These are phyloP conservation scores for Caenorhabditis sp. DNA, from an alignment of 2,888 invertebrate species.

Conservation along the genomic window DNA sequence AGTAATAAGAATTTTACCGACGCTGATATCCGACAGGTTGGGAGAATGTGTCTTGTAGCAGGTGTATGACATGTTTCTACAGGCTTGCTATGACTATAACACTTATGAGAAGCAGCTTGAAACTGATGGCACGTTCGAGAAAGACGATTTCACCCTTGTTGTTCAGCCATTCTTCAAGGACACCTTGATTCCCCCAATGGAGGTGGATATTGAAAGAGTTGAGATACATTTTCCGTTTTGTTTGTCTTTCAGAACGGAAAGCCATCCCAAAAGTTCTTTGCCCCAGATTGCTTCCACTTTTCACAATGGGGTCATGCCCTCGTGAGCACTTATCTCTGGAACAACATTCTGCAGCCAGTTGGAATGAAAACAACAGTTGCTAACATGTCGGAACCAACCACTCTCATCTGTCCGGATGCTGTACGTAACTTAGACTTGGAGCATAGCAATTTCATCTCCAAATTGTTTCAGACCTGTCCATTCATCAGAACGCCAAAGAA, in stretches of 20 bases:
- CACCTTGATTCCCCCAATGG: conserved; percentile 67
- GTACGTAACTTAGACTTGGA: conserved; percentile 32
- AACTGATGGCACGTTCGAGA: conserved; percentile 69
- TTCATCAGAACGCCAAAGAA: conserved; percentile 73
- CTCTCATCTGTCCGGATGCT: conserved; percentile 74
- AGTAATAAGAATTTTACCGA: conserved; percentile 67
- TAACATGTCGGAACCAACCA: conserved; percentile 63
- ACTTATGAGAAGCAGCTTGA: conserved; percentile 68
- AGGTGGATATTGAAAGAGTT: conserved; percentile 16
- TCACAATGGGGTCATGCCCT: conserved; percentile 76
- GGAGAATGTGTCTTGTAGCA: too few relatives aligned
- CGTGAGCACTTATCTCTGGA: conserved; percentile 74
- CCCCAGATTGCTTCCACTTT: conserved; percentile 81
- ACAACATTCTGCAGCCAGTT: conserved; percentile 76
- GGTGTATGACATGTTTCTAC: not conserved
- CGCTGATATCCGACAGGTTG: conserved; percentile 61
- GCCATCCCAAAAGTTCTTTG: conserved; percentile 69
- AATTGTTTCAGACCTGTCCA: conserved; percentile 73
- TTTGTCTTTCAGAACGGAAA: conserved; percentile 56
- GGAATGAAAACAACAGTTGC: conserved; percentile 69
- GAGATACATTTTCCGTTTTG: too few relatives aligned
- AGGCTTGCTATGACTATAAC: conserved; percentile 67
- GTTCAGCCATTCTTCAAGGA: conserved; percentile 76
- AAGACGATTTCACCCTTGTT: conserved; percentile 76
- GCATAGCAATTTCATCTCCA: not conserved